phyloP scores from a whole-genome alignment of 2,888 invertebrate genomes.

The Polymixis flavicincta region DNA sequence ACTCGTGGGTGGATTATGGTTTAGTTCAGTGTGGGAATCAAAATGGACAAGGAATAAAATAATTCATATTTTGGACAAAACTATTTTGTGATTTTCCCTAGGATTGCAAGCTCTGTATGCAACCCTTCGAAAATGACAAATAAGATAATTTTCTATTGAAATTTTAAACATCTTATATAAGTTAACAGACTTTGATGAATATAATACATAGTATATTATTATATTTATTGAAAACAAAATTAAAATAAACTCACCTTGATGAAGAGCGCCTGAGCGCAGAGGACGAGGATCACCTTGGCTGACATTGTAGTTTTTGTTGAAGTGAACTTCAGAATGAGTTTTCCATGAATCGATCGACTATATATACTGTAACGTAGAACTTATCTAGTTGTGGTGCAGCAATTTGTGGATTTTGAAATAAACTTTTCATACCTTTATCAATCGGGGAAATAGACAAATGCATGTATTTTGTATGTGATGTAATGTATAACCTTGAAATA shows the following conservation, averaged over 20 bases:
- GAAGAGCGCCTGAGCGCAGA: conserved; percentile 29
- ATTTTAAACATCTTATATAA: too few species aligned
- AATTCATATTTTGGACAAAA: too few species aligned
- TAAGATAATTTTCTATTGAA: too few species aligned
- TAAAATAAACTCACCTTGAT: conserved; percentile 20
- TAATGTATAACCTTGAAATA: background rate
- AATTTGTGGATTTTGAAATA: conserved; percentile 1
- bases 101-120: too few species aligned
- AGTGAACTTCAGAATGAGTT: background rate
- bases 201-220: too few species aligned
- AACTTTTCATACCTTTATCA: conserved; percentile 6
- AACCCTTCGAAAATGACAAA: too few species aligned
- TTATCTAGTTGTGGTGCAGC: conserved; percentile 16
- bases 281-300: conserved; percentile 28
- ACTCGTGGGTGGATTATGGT: too few species aligned
- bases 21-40: too few species aligned
- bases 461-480: background rate
- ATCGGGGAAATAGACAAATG: conserved; percentile 1
- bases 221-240: too few species aligned
- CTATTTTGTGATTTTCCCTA: too few species aligned
- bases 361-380: background rate
- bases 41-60: too few species aligned
- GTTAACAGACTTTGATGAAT: too few species aligned
- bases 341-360: background rate
- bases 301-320: background rate